These are phyloP conservation scores for Pachyramphus minor DNA, from an alignment of 2,113 vertebrate genomes.

Conservation along the genomic window DNA sequence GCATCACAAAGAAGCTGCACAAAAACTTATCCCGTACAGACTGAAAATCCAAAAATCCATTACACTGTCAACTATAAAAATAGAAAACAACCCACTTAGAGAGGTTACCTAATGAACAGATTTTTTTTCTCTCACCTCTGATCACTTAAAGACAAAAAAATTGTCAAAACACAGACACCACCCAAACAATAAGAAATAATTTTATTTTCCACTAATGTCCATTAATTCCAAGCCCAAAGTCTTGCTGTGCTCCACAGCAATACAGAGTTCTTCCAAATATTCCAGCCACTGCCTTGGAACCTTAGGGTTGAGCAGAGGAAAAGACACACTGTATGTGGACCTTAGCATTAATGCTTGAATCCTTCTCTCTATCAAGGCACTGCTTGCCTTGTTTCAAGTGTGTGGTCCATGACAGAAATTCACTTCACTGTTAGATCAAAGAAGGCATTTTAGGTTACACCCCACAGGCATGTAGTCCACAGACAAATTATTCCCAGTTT, in stretches of 20 bases:
- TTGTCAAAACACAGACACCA: background rate
- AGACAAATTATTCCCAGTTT: constrained; percentile 59
- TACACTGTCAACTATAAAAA: background rate
- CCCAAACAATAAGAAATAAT: background rate
- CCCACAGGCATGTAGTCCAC: constrained; percentile 38
- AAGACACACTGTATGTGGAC: background rate
- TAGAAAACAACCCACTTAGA: background rate
- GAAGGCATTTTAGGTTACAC: constrained; percentile 29
- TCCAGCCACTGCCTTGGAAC: background rate
- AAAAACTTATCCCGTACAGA: background rate
- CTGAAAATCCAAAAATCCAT: background rate
- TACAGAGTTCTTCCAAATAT: background rate
- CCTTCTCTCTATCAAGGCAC: background rate
- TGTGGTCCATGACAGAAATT: constrained; percentile 50
- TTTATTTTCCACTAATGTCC: background rate
- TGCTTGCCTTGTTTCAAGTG: constrained; percentile 14
- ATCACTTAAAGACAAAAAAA: background rate
- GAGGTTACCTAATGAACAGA: background rate
- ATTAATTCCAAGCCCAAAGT: background rate
- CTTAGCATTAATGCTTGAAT: background rate
- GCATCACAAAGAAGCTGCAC: background rate
- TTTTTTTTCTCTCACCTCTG: background rate
- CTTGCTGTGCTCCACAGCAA: background rate
- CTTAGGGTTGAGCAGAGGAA: background rate
- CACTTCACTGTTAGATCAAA: constrained; percentile 50